These are phyloP conservation scores for Aethes cnicana DNA, from an alignment of 2,888 invertebrate species.

Conservation along the genomic window DNA sequence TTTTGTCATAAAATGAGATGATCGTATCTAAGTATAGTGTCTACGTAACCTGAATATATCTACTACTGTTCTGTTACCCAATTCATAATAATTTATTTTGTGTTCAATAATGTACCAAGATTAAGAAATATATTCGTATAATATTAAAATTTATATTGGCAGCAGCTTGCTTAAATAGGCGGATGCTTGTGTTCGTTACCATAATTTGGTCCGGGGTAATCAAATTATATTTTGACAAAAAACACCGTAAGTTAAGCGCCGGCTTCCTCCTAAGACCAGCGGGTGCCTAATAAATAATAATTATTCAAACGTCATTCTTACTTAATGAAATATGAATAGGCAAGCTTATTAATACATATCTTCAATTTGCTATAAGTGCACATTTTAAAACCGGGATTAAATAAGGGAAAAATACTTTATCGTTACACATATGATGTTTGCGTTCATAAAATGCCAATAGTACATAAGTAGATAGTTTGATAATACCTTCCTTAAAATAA, in stretches of 20 bases:
- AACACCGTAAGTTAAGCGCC: slow-evolving; percentile 37
- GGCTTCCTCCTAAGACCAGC: slow-evolving; percentile 40
- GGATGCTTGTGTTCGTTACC: slow-evolving; percentile 62
- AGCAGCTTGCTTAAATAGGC: slow-evolving; percentile 69
- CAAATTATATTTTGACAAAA: slow-evolving; percentile 63
- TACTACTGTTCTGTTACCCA: background rate
- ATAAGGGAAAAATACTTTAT: no score
- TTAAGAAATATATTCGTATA: slow-evolving; percentile 52
- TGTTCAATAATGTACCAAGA: no score
- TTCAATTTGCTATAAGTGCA: no score
- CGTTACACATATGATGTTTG: no score
- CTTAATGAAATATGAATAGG: slow-evolving; percentile 1
- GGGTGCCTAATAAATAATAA: slow-evolving; percentile 48
- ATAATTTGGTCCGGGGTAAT: slow-evolving; percentile 61
- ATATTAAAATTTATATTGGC: slow-evolving; percentile 72
- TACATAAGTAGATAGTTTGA: no score
- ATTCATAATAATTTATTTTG: no score
- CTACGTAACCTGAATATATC: no score
- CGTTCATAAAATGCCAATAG: no score
- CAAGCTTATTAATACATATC: slow-evolving; percentile 1
- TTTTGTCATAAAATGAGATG: no score
- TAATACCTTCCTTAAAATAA: no score
- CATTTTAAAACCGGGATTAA: no score
- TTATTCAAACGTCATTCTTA: slow-evolving; percentile 42
- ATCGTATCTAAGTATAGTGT: no score